phyloP scores from a whole-genome alignment of 30 jellyfish, hydroid and myxozoan species.

The Turritopsis rubra region DNA sequence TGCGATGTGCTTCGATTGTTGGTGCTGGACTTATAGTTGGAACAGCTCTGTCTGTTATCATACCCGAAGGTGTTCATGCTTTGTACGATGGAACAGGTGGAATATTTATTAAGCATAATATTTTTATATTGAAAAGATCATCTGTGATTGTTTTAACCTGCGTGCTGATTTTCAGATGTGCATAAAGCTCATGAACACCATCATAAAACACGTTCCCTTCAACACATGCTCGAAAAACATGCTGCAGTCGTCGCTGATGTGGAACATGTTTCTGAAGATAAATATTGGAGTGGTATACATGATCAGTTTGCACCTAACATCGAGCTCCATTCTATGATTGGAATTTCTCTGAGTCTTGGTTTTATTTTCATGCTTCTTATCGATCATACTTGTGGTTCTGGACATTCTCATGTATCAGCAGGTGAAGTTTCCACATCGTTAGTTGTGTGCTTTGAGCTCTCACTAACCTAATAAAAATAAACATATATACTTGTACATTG shows the following conservation, averaged over 20 bases:
- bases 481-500: neutral
- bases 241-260: slow-evolving; percentile 15
- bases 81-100: slow-evolving; percentile 46
- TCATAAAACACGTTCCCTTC: slow-evolving; percentile 3
- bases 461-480: neutral
- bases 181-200: slow-evolving; percentile 1
- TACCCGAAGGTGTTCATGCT: slow-evolving; percentile 98
- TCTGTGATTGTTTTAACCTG: neutral
- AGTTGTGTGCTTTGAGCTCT: neutral
- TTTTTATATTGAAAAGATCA: neutral
- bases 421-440: slow-evolving; percentile 16
- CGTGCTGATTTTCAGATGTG: neutral
- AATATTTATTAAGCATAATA: neutral
- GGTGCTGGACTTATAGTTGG: slow-evolving; percentile 98
- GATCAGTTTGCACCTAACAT: slow-evolving; percentile 28
- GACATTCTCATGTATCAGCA: slow-evolving; percentile 81
- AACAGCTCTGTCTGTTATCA: slow-evolving; percentile 86
- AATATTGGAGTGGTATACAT: slow-evolving; percentile 17
- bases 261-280: neutral
- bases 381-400: slow-evolving; percentile 78
- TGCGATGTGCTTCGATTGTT: slow-evolving; percentile 55
- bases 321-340: slow-evolving; percentile 85
- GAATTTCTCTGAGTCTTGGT: slow-evolving; percentile 80
- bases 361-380: slow-evolving; percentile 81
- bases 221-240: slow-evolving; percentile 3